A percentile compares a stretch with the other conserved stretches of the same genome.
Conservation (phyloP, 2,113 vertebrate species). For the Bagarius yarrelli region DNA sequence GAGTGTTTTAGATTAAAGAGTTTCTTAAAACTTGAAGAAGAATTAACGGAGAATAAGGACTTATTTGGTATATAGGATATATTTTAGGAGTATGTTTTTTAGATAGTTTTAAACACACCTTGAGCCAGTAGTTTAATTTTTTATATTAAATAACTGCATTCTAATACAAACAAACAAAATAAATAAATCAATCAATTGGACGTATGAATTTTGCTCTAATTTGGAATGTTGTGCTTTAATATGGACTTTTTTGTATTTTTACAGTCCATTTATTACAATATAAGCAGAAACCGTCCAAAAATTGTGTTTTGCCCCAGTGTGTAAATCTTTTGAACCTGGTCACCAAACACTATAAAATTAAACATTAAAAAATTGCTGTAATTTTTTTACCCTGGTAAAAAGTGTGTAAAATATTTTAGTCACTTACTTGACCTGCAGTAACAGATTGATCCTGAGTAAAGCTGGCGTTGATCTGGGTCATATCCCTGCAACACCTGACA, state of each 20-base stretch:
- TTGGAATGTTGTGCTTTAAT: not conserved
- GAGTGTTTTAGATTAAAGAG: not conserved
- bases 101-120: not conserved
- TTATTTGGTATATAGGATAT: not conserved
- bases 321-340: not conserved
- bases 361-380: not conserved
- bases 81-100: not conserved
- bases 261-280: not conserved
- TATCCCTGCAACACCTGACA: not conserved
- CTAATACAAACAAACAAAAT: not conserved
- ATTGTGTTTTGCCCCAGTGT: not conserved
- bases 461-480: not conserved
- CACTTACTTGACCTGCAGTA: slow-evolving; percentile 46
- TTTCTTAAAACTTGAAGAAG: not conserved
- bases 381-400: slow-evolving; percentile 57
- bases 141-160: not conserved
- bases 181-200: not conserved
- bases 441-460: not conserved
- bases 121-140: not conserved
- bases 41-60: not conserved
- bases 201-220: not conserved
- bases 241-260: no score
- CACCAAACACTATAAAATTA: not conserved
- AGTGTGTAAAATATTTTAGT: slow-evolving; percentile 57
- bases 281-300: not conserved